phyloP scores from a whole-genome alignment of 2,797 vertebrate species.

The Chromis chromis region DNA sequence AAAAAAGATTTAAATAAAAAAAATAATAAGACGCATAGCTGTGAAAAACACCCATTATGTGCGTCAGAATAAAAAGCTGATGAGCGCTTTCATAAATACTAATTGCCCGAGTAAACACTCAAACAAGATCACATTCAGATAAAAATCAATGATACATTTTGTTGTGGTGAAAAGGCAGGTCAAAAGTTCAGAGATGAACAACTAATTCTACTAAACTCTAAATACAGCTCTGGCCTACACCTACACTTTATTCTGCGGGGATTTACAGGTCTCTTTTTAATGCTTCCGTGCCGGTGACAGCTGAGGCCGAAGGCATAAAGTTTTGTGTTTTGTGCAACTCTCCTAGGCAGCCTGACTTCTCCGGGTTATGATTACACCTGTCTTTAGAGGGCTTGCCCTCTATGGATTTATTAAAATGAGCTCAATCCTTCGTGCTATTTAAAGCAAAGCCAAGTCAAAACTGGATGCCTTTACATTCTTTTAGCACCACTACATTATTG shows the following conservation, averaged over 20 bases:
- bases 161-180: neutral
- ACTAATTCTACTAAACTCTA: neutral
- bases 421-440: neutral
- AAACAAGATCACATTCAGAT: neutral
- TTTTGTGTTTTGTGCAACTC: too few species aligned
- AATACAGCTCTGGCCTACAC: slow-evolving; percentile 3
- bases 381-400: neutral
- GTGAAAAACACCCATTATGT: neutral
- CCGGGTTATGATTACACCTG: neutral
- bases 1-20: neutral
- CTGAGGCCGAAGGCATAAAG: too few species aligned
- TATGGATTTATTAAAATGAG: neutral
- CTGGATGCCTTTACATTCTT: neutral
- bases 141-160: neutral
- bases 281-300: too few species aligned
- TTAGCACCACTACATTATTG: neutral
- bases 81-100: neutral
- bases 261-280: neutral
- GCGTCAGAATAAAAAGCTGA: neutral
- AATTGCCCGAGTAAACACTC: neutral
- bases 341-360: neutral
- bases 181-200: slow-evolving; percentile 7
- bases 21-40: neutral
- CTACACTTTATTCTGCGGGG: neutral
- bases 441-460: slow-evolving; percentile 14